Percentiles rank a stretch among this genome's conserved stretches.
Conservation (phyloP, 2,797 vertebrate species). For the Betta splendens region DNA sequence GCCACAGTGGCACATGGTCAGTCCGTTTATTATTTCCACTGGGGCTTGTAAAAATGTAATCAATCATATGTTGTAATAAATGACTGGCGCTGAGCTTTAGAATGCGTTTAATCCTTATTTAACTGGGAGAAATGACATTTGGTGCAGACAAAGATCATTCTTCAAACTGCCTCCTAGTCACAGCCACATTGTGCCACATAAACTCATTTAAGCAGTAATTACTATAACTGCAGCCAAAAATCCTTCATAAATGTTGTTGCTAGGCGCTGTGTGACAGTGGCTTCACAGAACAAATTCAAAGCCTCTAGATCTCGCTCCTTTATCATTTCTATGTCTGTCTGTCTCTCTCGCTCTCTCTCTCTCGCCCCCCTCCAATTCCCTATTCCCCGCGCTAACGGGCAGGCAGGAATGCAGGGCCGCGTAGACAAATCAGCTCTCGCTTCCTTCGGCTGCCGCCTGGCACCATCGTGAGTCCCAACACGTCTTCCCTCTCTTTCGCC, state of each 20-base stretch:
- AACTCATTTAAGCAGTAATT: slow-evolving; percentile 52
- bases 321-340: too few species aligned
- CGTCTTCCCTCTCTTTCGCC: slow-evolving; percentile 37
- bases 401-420: slow-evolving; percentile 60
- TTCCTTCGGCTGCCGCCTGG: slow-evolving; percentile 56
- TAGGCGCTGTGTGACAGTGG: slow-evolving; percentile 57
- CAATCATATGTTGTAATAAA: slow-evolving; percentile 9
- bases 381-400: slow-evolving; percentile 57
- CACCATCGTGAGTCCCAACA: slow-evolving; percentile 64
- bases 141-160: slow-evolving; percentile 38
- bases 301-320: slow-evolving; percentile 43
- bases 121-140: slow-evolving; percentile 36
- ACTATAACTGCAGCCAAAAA: slow-evolving; percentile 58
- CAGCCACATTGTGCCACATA: slow-evolving; percentile 34
- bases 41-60: slow-evolving; percentile 1
- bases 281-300: slow-evolving; percentile 67
- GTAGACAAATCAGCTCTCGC: slow-evolving; percentile 70
- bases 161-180: slow-evolving; percentile 39
- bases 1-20: neutral
- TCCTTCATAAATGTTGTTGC: slow-evolving; percentile 60
- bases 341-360: slow-evolving; percentile 21
- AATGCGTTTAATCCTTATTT: slow-evolving; percentile 43
- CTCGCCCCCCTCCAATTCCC: slow-evolving; percentile 51
- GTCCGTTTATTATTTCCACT: neutral
- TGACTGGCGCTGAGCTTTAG: slow-evolving; percentile 34